A percentile compares a stretch with the other conserved stretches of the same genome.
Conservation (phyloP, 2,797 vertebrate species). For the Cynodonichthys magdalenae region DNA sequence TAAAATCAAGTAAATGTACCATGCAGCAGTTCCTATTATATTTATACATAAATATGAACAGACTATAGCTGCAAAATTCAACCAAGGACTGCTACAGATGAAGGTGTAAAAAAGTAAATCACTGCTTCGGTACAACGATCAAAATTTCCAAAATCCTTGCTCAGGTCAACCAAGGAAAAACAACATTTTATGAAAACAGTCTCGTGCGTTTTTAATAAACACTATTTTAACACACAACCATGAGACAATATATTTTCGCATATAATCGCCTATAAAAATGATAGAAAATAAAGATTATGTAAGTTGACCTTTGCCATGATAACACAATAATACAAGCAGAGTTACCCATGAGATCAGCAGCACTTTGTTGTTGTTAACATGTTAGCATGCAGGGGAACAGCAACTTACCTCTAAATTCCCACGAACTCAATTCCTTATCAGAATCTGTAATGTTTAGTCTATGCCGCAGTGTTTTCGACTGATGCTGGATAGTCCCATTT, state of each 20-base stretch:
- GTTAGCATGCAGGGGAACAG: constrained; percentile 27
- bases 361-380: constrained; percentile 68
- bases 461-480: constrained; percentile 75
- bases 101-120: neutral
- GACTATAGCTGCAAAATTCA: neutral
- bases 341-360: constrained; percentile 27
- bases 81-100: neutral
- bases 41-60: constrained; percentile 1
- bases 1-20: neutral
- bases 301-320: constrained; percentile 50
- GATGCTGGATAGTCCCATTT: constrained; percentile 85
- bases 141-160: neutral
- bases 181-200: neutral
- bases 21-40: constrained; percentile 1
- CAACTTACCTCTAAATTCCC: constrained; percentile 76
- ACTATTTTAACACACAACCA: neutral
- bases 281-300: neutral
- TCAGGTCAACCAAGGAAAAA: neutral
- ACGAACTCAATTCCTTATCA: constrained; percentile 40
- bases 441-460: constrained; percentile 60
- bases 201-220: neutral
- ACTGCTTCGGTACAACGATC: neutral
- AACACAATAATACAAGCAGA: constrained; percentile 32
- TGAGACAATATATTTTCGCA: neutral
- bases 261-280: neutral